These are phyloP conservation scores for Drosophila fuyamai DNA, from an alignment of 1,140 invertebrate genomes.

Conservation along the genomic window DNA sequence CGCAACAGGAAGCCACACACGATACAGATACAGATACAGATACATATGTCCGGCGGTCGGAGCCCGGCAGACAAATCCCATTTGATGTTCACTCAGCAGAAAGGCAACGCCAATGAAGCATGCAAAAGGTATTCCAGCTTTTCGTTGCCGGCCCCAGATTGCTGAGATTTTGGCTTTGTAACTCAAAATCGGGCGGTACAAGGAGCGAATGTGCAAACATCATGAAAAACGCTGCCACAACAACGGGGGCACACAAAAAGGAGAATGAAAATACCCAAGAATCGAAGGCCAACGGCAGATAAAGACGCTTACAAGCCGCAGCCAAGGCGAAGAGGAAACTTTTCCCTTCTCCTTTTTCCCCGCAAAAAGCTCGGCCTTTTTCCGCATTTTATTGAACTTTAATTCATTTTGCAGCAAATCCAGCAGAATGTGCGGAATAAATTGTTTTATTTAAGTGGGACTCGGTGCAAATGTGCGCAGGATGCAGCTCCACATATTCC, in stretches of 20 bases:
- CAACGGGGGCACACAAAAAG: slow-evolving; percentile 9
- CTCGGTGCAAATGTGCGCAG: slow-evolving; percentile 54
- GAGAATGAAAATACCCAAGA: slow-evolving; percentile 22
- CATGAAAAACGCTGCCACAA: slow-evolving; percentile 68
- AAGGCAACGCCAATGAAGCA: slow-evolving; percentile 82
- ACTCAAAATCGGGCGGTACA: slow-evolving; percentile 75
- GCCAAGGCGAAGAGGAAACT: slow-evolving; percentile 26
- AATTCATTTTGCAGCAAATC: slow-evolving; percentile 59
- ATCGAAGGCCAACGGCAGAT: slow-evolving; percentile 54
- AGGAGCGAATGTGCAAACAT: slow-evolving; percentile 80
- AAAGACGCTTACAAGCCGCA: slow-evolving; percentile 56
- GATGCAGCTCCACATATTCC: slow-evolving; percentile 50
- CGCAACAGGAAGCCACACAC: slow-evolving; percentile 60
- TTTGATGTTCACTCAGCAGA: slow-evolving; percentile 83
- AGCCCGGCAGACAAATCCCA: slow-evolving; percentile 72
- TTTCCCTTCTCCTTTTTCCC: slow-evolving; percentile 17
- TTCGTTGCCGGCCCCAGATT: slow-evolving; percentile 54
- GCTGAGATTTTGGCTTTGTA: slow-evolving; percentile 81
- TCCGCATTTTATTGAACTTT: slow-evolving; percentile 72
- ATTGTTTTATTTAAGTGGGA: slow-evolving; percentile 70
- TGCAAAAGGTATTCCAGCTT: slow-evolving; percentile 80
- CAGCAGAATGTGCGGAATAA: slow-evolving; percentile 65
- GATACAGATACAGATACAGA: slow-evolving; percentile 13
- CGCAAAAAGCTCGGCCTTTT: slow-evolving; percentile 1
- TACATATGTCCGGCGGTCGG: slow-evolving; percentile 66